These are phyloP conservation scores for Tetranychus cinnabarinus DNA, from an alignment of 1,140 invertebrate genomes.

Conservation along the genomic window DNA sequence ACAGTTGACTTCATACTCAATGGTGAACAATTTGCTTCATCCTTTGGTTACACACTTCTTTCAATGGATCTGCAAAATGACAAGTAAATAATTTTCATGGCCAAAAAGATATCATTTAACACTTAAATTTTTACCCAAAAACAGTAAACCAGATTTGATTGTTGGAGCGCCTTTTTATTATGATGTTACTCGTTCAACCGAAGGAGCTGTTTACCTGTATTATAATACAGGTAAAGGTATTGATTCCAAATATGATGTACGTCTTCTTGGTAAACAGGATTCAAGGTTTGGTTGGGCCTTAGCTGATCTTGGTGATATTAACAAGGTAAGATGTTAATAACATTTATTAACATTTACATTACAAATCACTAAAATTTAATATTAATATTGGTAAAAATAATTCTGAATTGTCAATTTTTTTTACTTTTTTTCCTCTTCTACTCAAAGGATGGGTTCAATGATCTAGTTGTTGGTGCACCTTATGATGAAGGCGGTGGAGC, in stretches of 20 bases:
- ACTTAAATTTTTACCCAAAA: not conserved
- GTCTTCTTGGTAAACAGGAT: constrained; percentile 40
- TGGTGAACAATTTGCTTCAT: constrained; percentile 17
- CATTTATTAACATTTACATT: not conserved
- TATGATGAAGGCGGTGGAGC: constrained; percentile 64
- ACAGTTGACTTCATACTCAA: constrained; percentile 9
- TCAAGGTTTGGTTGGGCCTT: constrained; percentile 65
- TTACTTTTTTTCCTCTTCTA: not conserved
- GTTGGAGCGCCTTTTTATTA: constrained; percentile 82
- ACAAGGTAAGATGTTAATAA: constrained; percentile 32
- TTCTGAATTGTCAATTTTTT: no score
- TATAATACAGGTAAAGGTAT: constrained; percentile 25
- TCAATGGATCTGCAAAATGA: constrained; percentile 66
- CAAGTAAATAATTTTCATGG: constrained; percentile 28
- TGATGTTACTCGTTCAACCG: constrained; percentile 31
- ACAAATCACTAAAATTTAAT: not conserved
- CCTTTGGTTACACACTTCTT: constrained; percentile 64
- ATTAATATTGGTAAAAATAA: not conserved
- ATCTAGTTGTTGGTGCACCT: constrained; percentile 85
- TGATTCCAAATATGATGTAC: constrained; percentile 17
- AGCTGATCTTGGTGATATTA: constrained; percentile 62
- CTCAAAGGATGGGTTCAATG: constrained; percentile 27
- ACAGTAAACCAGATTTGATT: constrained; percentile 52
- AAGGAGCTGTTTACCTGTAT: constrained; percentile 76
- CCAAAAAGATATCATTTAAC: not conserved